Base-by-base conservation (phyloP, 2,113 vertebrate species). In the Vombatus ursinus region DNA sequence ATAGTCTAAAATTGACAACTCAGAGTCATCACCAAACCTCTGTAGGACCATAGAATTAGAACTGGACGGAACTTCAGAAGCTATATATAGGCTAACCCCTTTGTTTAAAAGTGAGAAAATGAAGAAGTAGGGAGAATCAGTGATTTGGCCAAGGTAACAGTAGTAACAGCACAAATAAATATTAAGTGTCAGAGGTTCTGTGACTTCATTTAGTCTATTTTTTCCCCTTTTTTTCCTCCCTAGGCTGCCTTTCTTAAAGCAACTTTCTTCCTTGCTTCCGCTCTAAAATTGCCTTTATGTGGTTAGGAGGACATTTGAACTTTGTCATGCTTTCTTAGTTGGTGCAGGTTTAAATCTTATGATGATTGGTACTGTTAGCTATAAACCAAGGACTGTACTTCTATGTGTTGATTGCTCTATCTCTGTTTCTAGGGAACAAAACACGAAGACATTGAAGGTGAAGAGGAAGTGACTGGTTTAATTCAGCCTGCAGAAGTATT, bases 401-500 rank as follows among this genome's bases (percentile, higher is more conserved):
- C 92, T 97, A 2, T 90, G 37, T 96, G 48, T 97, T 98, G 92
- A 98, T 91, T 92, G 23, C 51, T 95, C 0, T 98, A 50, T 98
- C 91, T 97, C 92, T 97, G 44, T 98, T 98, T 99, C 95, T 98
- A 99, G 99, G 99, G 99, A 97, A 98, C 99, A 94, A 99, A 99
- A 98, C 98, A 97, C 52, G 98, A 99, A 93, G 98, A 99, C 94
- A 94, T 98, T 57, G 99, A 99, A 97, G 99, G 98, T 95, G 99
- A 99, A 98, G 99, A 99, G 50, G 99, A 99, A 90, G 99, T 99
- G n/a, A 98, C 99, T 96, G 99, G 99, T 94, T 98, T 99, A 98
- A 99, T 99, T 98, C 99, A 99, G 11, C 99, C 99, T 96, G 99
- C 99, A 94, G 99, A 99, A 99, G 99, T 99, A 24, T 99, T 99